phyloP scores from a whole-genome alignment of 2,113 vertebrate species.

The Thamnophis sirtalis region DNA sequence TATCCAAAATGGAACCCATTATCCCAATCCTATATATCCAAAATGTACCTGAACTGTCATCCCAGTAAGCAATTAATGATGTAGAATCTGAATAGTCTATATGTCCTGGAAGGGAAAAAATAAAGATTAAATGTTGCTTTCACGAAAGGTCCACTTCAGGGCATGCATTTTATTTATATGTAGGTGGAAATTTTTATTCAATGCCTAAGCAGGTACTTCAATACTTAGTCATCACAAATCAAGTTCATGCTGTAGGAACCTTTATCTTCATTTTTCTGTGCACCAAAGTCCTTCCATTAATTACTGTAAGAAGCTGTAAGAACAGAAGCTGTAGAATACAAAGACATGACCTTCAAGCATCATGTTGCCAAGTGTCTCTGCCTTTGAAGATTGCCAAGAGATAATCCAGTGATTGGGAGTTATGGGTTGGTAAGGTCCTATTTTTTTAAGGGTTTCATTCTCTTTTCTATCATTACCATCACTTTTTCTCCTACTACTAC shows the following conservation, averaged over 20 bases:
- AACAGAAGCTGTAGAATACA: neutral
- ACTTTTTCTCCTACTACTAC: neutral
- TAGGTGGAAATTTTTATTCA: neutral
- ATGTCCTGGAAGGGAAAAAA: neutral
- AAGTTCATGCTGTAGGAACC: neutral
- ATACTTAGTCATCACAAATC: neutral
- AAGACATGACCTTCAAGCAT: neutral
- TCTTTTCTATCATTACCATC: neutral
- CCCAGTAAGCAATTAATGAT: neutral
- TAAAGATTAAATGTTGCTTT: neutral
- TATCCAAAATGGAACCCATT: too few relatives aligned
- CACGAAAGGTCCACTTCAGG: neutral
- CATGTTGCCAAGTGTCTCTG: neutral
- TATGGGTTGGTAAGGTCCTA: neutral
- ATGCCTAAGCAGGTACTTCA: neutral
- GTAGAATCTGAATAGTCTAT: neutral
- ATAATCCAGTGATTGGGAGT: neutral
- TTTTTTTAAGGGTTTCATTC: neutral
- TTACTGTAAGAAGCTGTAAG: neutral
- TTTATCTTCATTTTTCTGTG: neutral
- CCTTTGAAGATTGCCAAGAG: neutral
- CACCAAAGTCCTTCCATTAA: neutral
- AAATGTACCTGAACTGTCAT: neutral
- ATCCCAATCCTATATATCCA: neutral
- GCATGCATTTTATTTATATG: neutral